Evolutionary conservation across 2,797 vertebrate genomes (phyloP), one percentile per base, ranked within the genome.

Genomic region (Tangara arthus): DNA sequence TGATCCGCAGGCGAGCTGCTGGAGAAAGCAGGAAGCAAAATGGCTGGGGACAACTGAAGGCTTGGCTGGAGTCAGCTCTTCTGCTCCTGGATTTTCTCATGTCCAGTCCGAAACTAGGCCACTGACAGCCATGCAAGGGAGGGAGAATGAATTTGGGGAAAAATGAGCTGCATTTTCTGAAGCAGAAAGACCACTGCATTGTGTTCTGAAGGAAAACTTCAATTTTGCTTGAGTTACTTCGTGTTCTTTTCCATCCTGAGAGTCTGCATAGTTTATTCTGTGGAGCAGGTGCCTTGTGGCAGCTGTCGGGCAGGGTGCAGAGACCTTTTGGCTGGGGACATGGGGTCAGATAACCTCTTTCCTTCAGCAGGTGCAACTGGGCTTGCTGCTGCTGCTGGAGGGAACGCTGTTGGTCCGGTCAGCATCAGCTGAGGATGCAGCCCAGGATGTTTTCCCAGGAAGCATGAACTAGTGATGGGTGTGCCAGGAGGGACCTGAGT

Each of bases 311-410:
- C n/a, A 41, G 72, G 26, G 53, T 28, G 57, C 68, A 64, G 84
- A 53, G 93, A 89, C 53, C 84, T 93, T 82, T 68, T 1, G 30
- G 24, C 16, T 24, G 52, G 34, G 64, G 37, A 91, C 66, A 4
- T 9, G 8, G 89, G 79, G 91, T 94, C 91, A 72, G 89, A 94
- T 91, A 93, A 94, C 57, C 79, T 46, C 84, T 77, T 27, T 73
- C 41, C 84, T 91, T 73, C 68, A 80, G 91, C 79, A 78, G 91
- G 79, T 81, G 87, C 87, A 83, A 15, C 49, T 41, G 18, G 24
- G 46, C 89, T 44, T 34, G 41, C 66, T 2, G 10, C 66, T 2
- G 10, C 88, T 87, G 4, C 22, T 75, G 81, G 63, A 47, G 73
- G 47, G 35, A 71, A 12, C 30, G 0, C 27, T 32, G 64, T 32